These are phyloP conservation scores for Poicephalus meyeri DNA, from an alignment of 2,113 vertebrate genomes.

Conservation along the genomic window DNA sequence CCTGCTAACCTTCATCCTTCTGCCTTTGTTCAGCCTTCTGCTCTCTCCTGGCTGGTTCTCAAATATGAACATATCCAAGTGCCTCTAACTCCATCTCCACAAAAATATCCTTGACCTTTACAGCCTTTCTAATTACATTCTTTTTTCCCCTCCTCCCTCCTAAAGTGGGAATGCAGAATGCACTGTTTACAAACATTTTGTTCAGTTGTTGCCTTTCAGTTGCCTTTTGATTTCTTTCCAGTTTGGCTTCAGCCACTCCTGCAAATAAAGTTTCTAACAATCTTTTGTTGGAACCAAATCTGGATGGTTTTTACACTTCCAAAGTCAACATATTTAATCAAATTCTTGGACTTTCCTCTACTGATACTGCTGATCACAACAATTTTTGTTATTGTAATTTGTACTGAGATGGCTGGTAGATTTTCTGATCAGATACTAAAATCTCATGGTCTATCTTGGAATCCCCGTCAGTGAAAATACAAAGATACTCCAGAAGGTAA, in stretches of 20 bases:
- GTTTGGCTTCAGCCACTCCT: constrained; percentile 16
- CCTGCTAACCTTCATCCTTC: constrained; percentile 65
- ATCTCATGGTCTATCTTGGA: not conserved
- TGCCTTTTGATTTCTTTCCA: constrained; percentile 47
- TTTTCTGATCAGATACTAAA: not conserved
- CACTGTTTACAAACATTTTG: constrained; percentile 59
- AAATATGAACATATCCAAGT: constrained; percentile 26
- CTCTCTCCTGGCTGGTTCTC: constrained; percentile 60
- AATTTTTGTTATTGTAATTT: not conserved
- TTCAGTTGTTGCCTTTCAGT: constrained; percentile 42
- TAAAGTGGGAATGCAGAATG: constrained; percentile 27
- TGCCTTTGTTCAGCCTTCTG: constrained; percentile 65
- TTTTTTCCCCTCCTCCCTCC: not conserved
- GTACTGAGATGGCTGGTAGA: not conserved
- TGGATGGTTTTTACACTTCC: not conserved
- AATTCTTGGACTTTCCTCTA: constrained; percentile 18
- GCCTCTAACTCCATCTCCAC: constrained; percentile 39
- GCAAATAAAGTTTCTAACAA: constrained; percentile 7
- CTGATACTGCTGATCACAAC: not conserved
- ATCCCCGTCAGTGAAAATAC: not conserved
- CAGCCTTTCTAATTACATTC: constrained; percentile 31
- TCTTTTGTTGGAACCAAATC: constrained; percentile 18
- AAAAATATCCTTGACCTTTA: constrained; percentile 61
- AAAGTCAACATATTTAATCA: constrained; percentile 34
- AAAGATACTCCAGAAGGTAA: not conserved